Conservation (phyloP, 2,113 vertebrate species). For the Lepus europaeus region DNA sequence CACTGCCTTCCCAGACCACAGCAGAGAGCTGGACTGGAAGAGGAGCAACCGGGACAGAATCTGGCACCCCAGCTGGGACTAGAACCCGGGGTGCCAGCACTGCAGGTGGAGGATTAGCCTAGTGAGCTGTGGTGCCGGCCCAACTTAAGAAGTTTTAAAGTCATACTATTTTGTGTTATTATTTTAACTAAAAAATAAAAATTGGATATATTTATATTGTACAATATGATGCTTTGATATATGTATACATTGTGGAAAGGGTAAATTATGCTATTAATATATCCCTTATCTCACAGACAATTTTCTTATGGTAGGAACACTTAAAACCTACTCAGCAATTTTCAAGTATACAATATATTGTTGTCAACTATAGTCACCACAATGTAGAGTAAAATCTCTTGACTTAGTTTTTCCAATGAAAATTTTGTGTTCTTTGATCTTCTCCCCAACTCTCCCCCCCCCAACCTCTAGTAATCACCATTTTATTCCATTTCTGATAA, state of each 20-base stretch:
- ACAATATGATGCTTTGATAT: not conserved
- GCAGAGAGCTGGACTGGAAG: too few species aligned
- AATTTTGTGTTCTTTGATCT: not conserved
- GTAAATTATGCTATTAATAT: not conserved
- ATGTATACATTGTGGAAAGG: not conserved
- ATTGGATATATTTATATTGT: not conserved
- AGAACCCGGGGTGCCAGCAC: too few species aligned
- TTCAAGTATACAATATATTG: not conserved
- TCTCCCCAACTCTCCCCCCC: not conserved
- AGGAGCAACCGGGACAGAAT: too few species aligned
- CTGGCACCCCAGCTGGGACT: too few species aligned
- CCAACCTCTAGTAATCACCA: not conserved
- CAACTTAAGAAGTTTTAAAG: slow-evolving; percentile 24
- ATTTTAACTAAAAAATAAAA: not conserved
- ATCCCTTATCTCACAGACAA: not conserved
- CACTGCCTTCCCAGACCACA: too few species aligned
- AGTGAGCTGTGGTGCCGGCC: too few species aligned
- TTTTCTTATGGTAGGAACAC: not conserved
- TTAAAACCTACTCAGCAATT: not conserved
- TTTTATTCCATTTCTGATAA: not conserved
- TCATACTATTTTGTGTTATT: not conserved
- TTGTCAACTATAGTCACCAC: not conserved
- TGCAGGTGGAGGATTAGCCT: too few species aligned
- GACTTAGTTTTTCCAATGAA: not conserved
- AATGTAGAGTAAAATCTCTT: not conserved